These are phyloP conservation scores for Lithobates pipiens DNA, from an alignment of 2,797 vertebrate species.

Conservation along the genomic window DNA sequence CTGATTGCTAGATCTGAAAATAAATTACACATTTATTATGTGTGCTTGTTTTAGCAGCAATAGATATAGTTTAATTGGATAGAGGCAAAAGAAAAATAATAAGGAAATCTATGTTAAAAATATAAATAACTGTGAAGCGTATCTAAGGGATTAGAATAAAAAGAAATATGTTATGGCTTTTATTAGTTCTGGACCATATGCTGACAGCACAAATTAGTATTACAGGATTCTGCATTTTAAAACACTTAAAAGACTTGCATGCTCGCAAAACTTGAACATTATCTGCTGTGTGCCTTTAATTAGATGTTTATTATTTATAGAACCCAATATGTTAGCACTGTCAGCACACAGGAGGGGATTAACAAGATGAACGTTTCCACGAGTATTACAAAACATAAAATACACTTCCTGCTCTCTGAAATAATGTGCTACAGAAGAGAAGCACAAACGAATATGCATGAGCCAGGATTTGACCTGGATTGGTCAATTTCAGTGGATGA, in stretches of 20 bases:
- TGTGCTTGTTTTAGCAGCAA: background rate
- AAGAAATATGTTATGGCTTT: slow-evolving; percentile 16
- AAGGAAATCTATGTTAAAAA: background rate
- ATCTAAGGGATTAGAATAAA: slow-evolving; percentile 3
- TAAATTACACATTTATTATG: background rate
- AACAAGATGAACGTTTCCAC: slow-evolving; percentile 35
- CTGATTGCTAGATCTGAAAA: background rate
- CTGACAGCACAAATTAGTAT: slow-evolving; percentile 44
- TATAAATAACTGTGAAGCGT: background rate
- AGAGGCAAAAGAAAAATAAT: background rate
- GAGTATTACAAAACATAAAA: slow-evolving; percentile 24
- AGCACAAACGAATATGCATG: background rate
- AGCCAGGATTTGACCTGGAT: background rate
- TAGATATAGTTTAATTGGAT: background rate
- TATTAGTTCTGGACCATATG: slow-evolving; percentile 41
- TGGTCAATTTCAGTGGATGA: background rate
- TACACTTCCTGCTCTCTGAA: slow-evolving; percentile 19
- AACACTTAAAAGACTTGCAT: slow-evolving; percentile 39
- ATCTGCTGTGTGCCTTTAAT: slow-evolving; percentile 42
- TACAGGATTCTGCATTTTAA: slow-evolving; percentile 27
- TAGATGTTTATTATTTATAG: slow-evolving; percentile 56
- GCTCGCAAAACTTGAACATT: slow-evolving; percentile 17
- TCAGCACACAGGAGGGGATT: slow-evolving; percentile 47
- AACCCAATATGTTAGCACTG: slow-evolving; percentile 52
- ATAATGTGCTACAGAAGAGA: slow-evolving; percentile 27